Percentiles rank a stretch among this genome's conserved stretches.
Conservation (phyloP, 1,140 invertebrate genomes). For the Drosophila nannoptera region DNA sequence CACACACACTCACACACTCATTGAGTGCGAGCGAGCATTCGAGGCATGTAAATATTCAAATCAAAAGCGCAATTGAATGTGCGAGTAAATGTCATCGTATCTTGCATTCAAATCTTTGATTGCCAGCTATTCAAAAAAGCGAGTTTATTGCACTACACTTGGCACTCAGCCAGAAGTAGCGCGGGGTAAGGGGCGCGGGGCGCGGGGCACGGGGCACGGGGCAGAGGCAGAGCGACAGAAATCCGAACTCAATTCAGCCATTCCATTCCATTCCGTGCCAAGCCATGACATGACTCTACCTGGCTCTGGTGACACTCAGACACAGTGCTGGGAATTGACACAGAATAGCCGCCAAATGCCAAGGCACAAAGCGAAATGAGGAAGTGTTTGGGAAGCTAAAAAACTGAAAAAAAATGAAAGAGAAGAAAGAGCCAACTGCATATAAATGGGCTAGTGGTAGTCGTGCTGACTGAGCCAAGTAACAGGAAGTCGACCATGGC, state of each 20-base stretch:
- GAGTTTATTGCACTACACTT: conserved; percentile 77
- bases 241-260: conserved; percentile 46
- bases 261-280: conserved; percentile 19
- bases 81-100: conserved; percentile 78
- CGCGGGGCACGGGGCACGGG: neutral
- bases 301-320: conserved; percentile 61
- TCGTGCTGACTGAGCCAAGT: conserved; percentile 26
- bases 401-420: conserved; percentile 33
- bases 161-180: conserved; percentile 58
- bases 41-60: conserved; percentile 73
- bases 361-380: conserved; percentile 71
- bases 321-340: conserved; percentile 72
- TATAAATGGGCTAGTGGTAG: conserved; percentile 68
- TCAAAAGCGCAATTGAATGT: conserved; percentile 76
- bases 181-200: too few species aligned
- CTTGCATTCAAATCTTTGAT: conserved; percentile 78
- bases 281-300: conserved; percentile 22
- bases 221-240: conserved; percentile 1
- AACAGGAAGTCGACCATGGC: conserved; percentile 61
- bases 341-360: conserved; percentile 75
- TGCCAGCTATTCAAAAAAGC: conserved; percentile 72
- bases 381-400: conserved; percentile 65
- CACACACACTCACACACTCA: conserved; percentile 18
- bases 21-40: conserved; percentile 33
- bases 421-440: conserved; percentile 23